phyloP scores from a whole-genome alignment of 2,113 vertebrate genomes.

The Anoura caudifer region DNA sequence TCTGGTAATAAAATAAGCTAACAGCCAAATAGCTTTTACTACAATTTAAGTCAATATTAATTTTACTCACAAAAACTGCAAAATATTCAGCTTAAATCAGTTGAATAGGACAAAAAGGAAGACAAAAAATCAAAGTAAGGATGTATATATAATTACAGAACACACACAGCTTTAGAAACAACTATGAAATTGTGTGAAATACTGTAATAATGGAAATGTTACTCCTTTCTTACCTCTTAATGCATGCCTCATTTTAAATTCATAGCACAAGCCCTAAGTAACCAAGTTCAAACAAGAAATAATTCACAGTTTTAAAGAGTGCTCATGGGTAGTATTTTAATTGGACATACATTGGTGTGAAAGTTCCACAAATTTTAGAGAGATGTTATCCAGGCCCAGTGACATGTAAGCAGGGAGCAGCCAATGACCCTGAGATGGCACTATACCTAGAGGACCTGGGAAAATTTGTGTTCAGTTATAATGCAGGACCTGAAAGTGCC shows the following conservation, averaged over 20 bases:
- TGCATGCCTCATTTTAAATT: conserved; percentile 45
- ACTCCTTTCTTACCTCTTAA: conserved; percentile 19
- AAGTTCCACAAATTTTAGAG: conserved; percentile 23
- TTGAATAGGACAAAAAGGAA: neutral
- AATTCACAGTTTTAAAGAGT: conserved; percentile 56
- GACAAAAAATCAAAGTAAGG: neutral
- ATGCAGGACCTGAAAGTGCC: neutral
- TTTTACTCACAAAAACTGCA: conserved; percentile 46
- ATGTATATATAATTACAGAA: neutral
- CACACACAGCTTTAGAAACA: neutral
- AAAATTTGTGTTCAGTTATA: neutral
- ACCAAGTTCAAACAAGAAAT: conserved; percentile 63
- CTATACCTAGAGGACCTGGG: neutral
- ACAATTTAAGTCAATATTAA: conserved; percentile 56
- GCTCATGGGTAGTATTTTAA: conserved; percentile 51
- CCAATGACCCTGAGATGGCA: neutral
- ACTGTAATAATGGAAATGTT: neutral
- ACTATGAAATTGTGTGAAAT: conserved; percentile 36
- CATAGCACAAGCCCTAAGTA: conserved; percentile 18
- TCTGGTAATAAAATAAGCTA: conserved; percentile 54
- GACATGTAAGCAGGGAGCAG: conserved; percentile 10
- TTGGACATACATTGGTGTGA: conserved; percentile 23
- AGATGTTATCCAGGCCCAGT: neutral
- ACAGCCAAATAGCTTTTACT: conserved; percentile 48
- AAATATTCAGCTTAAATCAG: conserved; percentile 44